Evolutionary conservation across 92 coral and sea anemone genomes (phyloP).

Genomic region (Heliopora coerulea): DNA sequence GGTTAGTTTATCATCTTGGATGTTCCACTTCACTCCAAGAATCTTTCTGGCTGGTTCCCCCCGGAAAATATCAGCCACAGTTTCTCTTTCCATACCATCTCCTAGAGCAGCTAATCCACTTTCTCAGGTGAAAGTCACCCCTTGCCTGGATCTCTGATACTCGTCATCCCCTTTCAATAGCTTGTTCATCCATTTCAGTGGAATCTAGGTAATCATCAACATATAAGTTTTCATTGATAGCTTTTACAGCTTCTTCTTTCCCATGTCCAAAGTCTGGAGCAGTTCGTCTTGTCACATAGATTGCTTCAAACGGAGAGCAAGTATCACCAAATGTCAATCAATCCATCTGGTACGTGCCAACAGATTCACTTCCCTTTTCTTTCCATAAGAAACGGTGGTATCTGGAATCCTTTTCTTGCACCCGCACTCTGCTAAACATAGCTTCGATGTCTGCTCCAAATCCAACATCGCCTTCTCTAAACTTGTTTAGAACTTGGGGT

Average conservation of each 20-base stretch:
- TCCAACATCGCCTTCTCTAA: conserved; percentile 46
- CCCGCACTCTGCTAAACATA: conserved; percentile 54
- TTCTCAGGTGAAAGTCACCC: conserved; percentile 52
- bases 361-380: conserved; percentile 27
- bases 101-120: conserved; percentile 35
- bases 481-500: conserved; percentile 39
- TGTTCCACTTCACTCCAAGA: conserved; percentile 58
- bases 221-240: conserved; percentile 51
- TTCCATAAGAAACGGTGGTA: conserved; percentile 62
- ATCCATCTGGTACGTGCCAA: conserved; percentile 49
- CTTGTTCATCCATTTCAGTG: conserved; percentile 44
- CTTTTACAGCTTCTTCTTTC: conserved; percentile 44
- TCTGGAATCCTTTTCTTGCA: conserved; percentile 49
- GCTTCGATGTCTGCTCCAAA: conserved; percentile 58
- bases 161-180: conserved; percentile 35
- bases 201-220: conserved; percentile 57
- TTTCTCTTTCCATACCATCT: neutral
- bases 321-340: conserved; percentile 52
- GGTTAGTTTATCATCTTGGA: conserved; percentile 23
- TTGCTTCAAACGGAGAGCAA: conserved; percentile 56
- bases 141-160: conserved; percentile 33
- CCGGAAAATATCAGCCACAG: conserved; percentile 41
- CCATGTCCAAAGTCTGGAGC: conserved; percentile 45
- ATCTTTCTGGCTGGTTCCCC: conserved; percentile 51
- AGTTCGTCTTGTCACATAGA: conserved; percentile 49